Evolutionary conservation across 2,113 vertebrate species (phyloP).

Genomic region (Misgurnus anguillicaudatus): DNA sequence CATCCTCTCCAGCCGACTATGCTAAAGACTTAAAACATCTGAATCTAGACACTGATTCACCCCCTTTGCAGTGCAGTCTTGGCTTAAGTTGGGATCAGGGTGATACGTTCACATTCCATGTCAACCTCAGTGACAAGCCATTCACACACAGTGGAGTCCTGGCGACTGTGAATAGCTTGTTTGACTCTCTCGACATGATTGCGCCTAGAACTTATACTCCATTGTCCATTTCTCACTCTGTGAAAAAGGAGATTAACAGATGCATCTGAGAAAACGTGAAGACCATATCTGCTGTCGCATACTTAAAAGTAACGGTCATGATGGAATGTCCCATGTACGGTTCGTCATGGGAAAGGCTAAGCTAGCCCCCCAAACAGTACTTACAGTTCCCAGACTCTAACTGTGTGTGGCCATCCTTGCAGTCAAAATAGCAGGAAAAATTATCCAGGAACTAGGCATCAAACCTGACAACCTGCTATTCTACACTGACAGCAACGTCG

Average conservation of each 20-base stretch:
- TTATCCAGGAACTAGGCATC: not conserved
- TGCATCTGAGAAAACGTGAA: too few relatives aligned
- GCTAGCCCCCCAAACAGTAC: not conserved
- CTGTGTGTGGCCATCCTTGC: not conserved
- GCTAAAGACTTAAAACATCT: not conserved
- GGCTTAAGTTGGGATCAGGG: not conserved
- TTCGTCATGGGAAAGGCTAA: not conserved
- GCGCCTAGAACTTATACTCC: not conserved
- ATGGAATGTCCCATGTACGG: not conserved
- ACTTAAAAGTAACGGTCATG: not conserved
- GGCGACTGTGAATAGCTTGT: not conserved
- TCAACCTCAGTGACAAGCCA: not conserved
- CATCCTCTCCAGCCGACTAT: not conserved
- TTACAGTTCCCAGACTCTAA: not conserved
- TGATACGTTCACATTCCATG: not conserved
- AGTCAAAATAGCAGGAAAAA: not conserved
- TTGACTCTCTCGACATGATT: not conserved
- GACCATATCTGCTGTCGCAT: not conserved
- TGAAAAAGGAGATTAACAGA: not conserved
- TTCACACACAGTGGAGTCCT: not conserved
- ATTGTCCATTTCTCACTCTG: too few relatives aligned
- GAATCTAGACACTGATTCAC: not conserved
- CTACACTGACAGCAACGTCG: too few relatives aligned
- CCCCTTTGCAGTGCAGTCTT: not conserved
- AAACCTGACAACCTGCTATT: not conserved